A percentile compares a stretch with the other conserved stretches of the same genome.
phyloP scores from a whole-genome alignment of 2,113 vertebrate species.

The Vulpes ferrilata region DNA sequence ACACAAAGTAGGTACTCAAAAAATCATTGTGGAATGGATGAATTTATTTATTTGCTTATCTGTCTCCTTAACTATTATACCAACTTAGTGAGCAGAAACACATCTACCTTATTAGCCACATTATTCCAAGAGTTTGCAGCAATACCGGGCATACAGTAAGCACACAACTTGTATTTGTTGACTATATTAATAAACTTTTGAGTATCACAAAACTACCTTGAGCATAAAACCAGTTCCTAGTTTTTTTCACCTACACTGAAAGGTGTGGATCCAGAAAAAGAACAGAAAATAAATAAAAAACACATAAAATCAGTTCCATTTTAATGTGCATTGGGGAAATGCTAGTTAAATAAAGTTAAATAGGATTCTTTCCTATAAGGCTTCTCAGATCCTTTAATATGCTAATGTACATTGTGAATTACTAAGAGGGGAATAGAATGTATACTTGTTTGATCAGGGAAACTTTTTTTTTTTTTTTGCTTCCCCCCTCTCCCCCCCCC shows the following conservation, averaged over 20 bases:
- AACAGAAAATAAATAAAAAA: not conserved
- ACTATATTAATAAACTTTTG: slow-evolving; percentile 26
- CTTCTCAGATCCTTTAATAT: slow-evolving; percentile 57
- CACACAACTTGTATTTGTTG: not conserved
- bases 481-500: not conserved
- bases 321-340: slow-evolving; percentile 6
- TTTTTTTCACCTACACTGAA: not conserved
- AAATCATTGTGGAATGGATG: slow-evolving; percentile 7
- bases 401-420: slow-evolving; percentile 21
- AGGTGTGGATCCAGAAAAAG: not conserved
- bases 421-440: not conserved
- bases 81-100: not conserved
- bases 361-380: slow-evolving; percentile 12
- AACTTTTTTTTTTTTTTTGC: not conserved
- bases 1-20: not conserved
- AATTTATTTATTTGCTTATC: not conserved
- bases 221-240: not conserved
- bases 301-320: slow-evolving; percentile 37
- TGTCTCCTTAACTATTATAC: not conserved
- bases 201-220: not conserved
- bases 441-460: not conserved
- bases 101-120: not conserved
- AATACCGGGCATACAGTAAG: not conserved
- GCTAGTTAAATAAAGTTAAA: slow-evolving; percentile 36
- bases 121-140: not conserved